Evolutionary conservation across 1,140 invertebrate species (phyloP).

Genomic region (Argopecten irradians): DNA sequence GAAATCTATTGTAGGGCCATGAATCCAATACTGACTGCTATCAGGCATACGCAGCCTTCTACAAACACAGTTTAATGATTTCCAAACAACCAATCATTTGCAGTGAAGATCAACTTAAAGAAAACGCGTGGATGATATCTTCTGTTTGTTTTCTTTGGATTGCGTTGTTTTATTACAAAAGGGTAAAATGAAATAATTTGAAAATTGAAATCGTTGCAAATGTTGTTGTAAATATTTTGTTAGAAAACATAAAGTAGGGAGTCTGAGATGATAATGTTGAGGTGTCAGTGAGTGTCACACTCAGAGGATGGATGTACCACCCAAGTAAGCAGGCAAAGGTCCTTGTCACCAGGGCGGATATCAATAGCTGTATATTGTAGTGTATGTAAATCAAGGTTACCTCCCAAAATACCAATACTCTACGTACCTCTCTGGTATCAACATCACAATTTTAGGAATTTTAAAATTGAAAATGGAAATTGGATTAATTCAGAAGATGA

Average conservation of each 20-base stretch:
- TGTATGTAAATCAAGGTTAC: neutral
- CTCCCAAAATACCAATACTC: constrained; percentile 14
- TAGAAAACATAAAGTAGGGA: neutral
- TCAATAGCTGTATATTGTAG: neutral
- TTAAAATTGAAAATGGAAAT: neutral
- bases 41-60: neutral
- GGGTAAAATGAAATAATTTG: constrained; percentile 11
- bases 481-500: too few species aligned
- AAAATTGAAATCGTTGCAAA: constrained; percentile 23
- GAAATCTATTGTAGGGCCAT: neutral
- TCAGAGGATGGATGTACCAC: neutral
- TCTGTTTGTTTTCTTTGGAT: neutral
- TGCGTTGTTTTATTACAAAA: neutral
- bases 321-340: neutral
- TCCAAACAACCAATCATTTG: neutral
- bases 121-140: neutral
- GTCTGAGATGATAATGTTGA: neutral
- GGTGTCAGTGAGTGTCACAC: neutral
- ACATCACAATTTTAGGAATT: constrained; percentile 18
- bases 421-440: neutral
- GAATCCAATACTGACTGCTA: neutral
- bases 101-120: neutral
- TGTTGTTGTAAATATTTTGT: constrained; percentile 23
- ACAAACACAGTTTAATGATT: constrained; percentile 23
- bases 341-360: neutral